Base-by-base conservation (phyloP, 2,888 invertebrate species). In the Harpagoxenus sublaevis region DNA sequence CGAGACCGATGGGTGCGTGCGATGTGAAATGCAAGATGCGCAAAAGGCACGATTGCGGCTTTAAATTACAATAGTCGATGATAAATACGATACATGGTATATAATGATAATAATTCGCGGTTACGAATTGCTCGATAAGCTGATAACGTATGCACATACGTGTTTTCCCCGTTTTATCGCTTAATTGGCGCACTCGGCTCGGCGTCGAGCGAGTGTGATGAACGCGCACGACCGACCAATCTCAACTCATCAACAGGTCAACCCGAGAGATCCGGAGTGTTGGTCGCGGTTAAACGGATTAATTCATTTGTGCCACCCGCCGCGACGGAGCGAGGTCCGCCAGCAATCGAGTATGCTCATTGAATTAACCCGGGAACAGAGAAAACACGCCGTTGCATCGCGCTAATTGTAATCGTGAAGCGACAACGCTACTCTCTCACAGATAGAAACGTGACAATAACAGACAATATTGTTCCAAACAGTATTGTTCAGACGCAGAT, bases 161-260 rank as follows among this genome's bases (percentile, higher is more conserved):
- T 39, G 15, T 48, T 45, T 31, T 2, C 6, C 8, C 5, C 6
- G 3, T 18, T 60, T 71, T 70, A 70, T 79, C 78, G 48, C 31
- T 48, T 79, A 79, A 79, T 79, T 79, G 39, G 1, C 57, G n/a
- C 12, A 55, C 53, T 66, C 39, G 28, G n/a, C 31, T 48, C 28
- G 28, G 4, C 66, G 18, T 53, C 28, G 62, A 53, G 28, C 45
- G 45, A 75, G 70, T 35, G 57, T 84, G 75, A 85, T 71, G 70
- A 85, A 84, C 63, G 57, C 51, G 68, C 77, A 65, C 83, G 86
- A 83, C 84, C 84, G 89, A 88, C 83, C 92, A 93, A 92, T 93
- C 92, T 89, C 86, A 86, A 88, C 90, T 93, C 89, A 87, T 93
- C 91, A 92, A 85, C 87, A 89, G 92, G 92, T 91, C 89, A 89